A percentile compares a stretch with the other conserved stretches of the same genome.
phyloP scores from a whole-genome alignment of 2,113 vertebrate species.

The Scopus umbretta region DNA sequence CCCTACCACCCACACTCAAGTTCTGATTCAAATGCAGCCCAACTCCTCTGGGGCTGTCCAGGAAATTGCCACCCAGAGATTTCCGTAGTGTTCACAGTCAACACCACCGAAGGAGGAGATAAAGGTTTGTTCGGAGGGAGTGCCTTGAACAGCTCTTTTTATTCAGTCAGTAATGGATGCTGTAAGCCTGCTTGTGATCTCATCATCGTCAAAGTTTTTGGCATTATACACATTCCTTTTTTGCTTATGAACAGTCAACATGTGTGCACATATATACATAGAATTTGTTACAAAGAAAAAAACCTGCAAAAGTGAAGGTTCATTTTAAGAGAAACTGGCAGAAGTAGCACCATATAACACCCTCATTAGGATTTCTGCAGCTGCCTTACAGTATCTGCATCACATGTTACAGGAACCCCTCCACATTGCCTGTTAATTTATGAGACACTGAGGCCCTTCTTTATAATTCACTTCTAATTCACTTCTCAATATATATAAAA shows the following conservation, averaged over 20 bases:
- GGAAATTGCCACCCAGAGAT: slow-evolving; percentile 68
- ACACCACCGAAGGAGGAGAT: slow-evolving; percentile 39
- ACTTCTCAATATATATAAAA: background rate
- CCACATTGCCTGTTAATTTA: background rate
- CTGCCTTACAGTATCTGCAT: background rate
- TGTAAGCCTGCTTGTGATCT: slow-evolving; percentile 17
- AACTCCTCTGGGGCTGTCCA: background rate
- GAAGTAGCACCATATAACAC: background rate
- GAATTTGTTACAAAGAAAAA: background rate
- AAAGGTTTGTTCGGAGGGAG: slow-evolving; percentile 43
- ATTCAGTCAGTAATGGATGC: background rate
- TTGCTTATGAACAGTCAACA: background rate
- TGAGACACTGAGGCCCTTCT: background rate
- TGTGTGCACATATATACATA: background rate
- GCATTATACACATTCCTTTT: background rate
- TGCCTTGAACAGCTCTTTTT: slow-evolving; percentile 4
- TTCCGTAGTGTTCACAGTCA: slow-evolving; percentile 42
- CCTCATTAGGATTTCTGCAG: background rate
- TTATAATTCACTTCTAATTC: background rate
- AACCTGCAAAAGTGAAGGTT: background rate
- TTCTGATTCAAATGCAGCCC: slow-evolving; percentile 9
- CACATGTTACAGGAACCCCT: background rate
- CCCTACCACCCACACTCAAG: slow-evolving; percentile 12
- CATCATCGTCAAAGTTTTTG: slow-evolving; percentile 38
- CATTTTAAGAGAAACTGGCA: background rate